Evolutionary conservation across 2,888 invertebrate species (phyloP), one percentile per base, ranked within the genome.

Genomic region (Incurvaria masculella): DNA sequence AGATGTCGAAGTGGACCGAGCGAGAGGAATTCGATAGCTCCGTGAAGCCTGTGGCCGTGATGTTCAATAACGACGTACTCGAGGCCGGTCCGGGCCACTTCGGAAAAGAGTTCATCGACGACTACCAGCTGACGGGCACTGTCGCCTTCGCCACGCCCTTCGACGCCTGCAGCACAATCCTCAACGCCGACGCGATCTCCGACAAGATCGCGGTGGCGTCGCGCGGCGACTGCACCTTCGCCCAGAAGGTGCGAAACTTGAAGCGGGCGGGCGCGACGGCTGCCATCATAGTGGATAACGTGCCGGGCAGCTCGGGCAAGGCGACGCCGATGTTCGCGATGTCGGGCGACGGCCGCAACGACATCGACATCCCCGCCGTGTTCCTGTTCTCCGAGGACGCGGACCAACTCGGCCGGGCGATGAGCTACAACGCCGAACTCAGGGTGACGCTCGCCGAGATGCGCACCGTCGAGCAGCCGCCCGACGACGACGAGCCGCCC

Each of bases 161-260:
- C n/a, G 80, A 85, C 57, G 93, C 79, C 50, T 91, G 85, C 73
- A 64, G 64, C 16, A 56, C 59, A 1, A 66, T 92, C 3, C 59
- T 68, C 11, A 87, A 90, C 61, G 64, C 79, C 5, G 70, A 79
- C 0, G 69, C 79, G 8, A 63, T 94, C 1, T 66, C 68, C 27
- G 90, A 88, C 1, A 88, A 85, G 59, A 90, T 98, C 57, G 92
- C 85, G 1, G 75, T 98, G n/a, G 86, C 94, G 50, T 86, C 89
- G 62, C 83, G 98, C 20, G 97, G 97, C 1, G 89, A 89, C 57
- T 99, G 98, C 68, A 96, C 96, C 79, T 99, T 97, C 67, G 87
- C 97, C 2, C 94, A 96, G 58, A 98, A 98, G 80, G 95, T 92
- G 2, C 82, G 94, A 46, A 79, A 85, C 57, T 82, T 94, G 27